These are phyloP conservation scores for Esox masquinongy DNA, from an alignment of 2,797 vertebrate species.

Conservation along the genomic window DNA sequence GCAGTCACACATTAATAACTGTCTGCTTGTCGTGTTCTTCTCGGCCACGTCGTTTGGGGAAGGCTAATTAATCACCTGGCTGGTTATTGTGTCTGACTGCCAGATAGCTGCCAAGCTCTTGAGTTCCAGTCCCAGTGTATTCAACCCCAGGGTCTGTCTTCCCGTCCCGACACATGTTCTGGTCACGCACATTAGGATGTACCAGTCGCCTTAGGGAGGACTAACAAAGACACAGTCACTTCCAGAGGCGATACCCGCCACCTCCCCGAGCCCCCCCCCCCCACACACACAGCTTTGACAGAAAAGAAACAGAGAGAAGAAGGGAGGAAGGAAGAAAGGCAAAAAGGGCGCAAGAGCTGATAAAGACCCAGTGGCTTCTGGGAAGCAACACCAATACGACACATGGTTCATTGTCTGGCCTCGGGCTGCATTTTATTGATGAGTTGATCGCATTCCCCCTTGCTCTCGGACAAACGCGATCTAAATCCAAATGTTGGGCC, in stretches of 20 bases:
- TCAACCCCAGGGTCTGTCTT: constrained; percentile 76
- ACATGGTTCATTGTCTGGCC: too few species aligned
- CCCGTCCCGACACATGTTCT: constrained; percentile 57
- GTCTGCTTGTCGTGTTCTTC: constrained; percentile 39
- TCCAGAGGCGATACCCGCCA: neutral
- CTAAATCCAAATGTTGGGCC: neutral
- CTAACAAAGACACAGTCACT: neutral
- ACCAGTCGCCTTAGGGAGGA: neutral
- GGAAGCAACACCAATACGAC: too few species aligned
- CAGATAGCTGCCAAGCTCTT: constrained; percentile 72
- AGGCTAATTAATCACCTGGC: constrained; percentile 80
- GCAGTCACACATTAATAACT: constrained; percentile 79
- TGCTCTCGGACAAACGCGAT: neutral
- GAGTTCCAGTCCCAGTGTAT: constrained; percentile 74
- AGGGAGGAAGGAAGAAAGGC: too few species aligned
- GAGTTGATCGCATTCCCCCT: neutral
- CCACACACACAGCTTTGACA: too few species aligned
- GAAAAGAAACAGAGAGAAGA: too few species aligned
- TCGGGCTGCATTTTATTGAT: neutral
- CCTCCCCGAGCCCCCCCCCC: too few species aligned
- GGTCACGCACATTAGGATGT: constrained; percentile 44
- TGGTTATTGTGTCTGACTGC: constrained; percentile 86
- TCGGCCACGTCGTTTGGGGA: constrained; percentile 72
- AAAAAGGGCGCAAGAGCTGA: too few species aligned
- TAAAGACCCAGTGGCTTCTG: too few species aligned